phyloP scores from a whole-genome alignment of 2,888 invertebrate species.

The Malacosoma neustria region DNA sequence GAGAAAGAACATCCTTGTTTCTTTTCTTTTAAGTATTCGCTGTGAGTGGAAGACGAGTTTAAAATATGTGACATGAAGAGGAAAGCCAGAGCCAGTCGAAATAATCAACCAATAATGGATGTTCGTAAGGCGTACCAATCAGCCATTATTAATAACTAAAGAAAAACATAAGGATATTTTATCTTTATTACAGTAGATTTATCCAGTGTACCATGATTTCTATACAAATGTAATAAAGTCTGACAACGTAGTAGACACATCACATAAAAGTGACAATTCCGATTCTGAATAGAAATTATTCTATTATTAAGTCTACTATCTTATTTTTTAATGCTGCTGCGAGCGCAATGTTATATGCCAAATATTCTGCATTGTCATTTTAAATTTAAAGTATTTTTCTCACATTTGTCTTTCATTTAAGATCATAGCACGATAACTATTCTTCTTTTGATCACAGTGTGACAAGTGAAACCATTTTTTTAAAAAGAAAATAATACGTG shows the following conservation, averaged over 20 bases:
- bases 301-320: no score
- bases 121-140: constrained; percentile 5
- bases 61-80: constrained; percentile 5
- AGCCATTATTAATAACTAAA: constrained; percentile 4
- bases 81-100: constrained; percentile 6
- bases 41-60: constrained; percentile 4
- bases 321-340: constrained; percentile 1
- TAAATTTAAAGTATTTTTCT: constrained; percentile 4
- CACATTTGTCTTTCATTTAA: constrained; percentile 2
- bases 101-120: constrained; percentile 4
- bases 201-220: constrained; percentile 6
- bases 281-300: no score
- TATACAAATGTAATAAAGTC: constrained; percentile 3
- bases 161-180: neutral
- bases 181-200: constrained; percentile 5
- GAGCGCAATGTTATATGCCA: constrained; percentile 4
- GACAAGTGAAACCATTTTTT: no score
- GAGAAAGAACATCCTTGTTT: constrained; percentile 6
- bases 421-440: neutral
- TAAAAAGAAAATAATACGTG: no score
- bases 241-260: constrained; percentile 2
- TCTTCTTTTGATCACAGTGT: no score
- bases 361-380: constrained; percentile 4
- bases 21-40: constrained; percentile 4
- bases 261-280: constrained; percentile 3